phyloP scores from a whole-genome alignment of 2,113 vertebrate genomes.

The Nerophis lumbriciformis region DNA sequence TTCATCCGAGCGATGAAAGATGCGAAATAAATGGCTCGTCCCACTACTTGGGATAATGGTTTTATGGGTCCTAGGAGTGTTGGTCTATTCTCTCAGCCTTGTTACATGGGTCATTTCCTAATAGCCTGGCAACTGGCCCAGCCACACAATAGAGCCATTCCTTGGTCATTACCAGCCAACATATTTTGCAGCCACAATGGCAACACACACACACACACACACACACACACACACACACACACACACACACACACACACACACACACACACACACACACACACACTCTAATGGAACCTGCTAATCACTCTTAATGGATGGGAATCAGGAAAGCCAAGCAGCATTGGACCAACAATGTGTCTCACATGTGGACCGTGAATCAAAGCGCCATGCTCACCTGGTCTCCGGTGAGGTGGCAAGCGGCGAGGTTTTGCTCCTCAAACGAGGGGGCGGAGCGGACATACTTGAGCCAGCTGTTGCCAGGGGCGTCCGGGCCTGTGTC shows the following conservation, averaged over 20 bases:
- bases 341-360: slow-evolving; percentile 8
- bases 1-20: slow-evolving; percentile 2
- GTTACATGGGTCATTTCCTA: slow-evolving; percentile 51
- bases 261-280: too few relatives aligned
- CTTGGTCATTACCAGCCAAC: slow-evolving; percentile 38
- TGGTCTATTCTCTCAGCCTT: slow-evolving; percentile 50
- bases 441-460: slow-evolving; percentile 82
- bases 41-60: slow-evolving; percentile 18
- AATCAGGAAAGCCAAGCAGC: slow-evolving; percentile 22
- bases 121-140: slow-evolving; percentile 44
- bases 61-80: slow-evolving; percentile 39
- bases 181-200: slow-evolving; percentile 28
- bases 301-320: slow-evolving; percentile 11
- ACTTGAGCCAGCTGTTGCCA: slow-evolving; percentile 89
- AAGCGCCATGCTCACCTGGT: slow-evolving; percentile 81
- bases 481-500: slow-evolving; percentile 69
- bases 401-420: slow-evolving; percentile 80
- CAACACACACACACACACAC: slow-evolving; percentile 21
- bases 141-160: slow-evolving; percentile 51
- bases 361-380: not conserved
- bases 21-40: slow-evolving; percentile 18
- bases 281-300: not conserved
- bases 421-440: slow-evolving; percentile 88
- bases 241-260: not conserved
- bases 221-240: not conserved